These are phyloP conservation scores for Zaprionus davidi DNA, from an alignment of 1,140 invertebrate genomes.

Conservation along the genomic window DNA sequence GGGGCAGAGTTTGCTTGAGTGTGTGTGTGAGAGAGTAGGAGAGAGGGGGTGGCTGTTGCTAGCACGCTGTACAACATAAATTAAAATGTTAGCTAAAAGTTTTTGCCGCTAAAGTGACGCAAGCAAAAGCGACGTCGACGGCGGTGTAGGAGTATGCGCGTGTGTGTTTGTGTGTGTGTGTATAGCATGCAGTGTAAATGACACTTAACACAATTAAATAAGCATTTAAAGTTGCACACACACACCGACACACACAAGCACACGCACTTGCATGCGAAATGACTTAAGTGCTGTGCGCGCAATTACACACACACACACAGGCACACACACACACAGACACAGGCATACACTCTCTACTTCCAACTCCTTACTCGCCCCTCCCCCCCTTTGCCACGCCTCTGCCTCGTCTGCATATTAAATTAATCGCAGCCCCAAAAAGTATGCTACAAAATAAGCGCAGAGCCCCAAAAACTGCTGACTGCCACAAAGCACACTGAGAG, in stretches of 20 bases:
- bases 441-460: slow-evolving; percentile 51
- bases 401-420: slow-evolving; percentile 65
- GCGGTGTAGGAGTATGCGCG: slow-evolving; percentile 14
- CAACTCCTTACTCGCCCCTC: background rate
- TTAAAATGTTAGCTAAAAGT: slow-evolving; percentile 81
- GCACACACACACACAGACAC: background rate
- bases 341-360: slow-evolving; percentile 14
- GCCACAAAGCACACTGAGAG: slow-evolving; percentile 24
- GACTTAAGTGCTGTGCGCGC: slow-evolving; percentile 54
- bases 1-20: background rate
- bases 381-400: background rate
- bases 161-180: slow-evolving; percentile 6
- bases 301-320: slow-evolving; percentile 46
- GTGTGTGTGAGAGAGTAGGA: background rate
- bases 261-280: slow-evolving; percentile 23
- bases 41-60: slow-evolving; percentile 7
- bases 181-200: slow-evolving; percentile 64
- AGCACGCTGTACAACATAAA: slow-evolving; percentile 63
- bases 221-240: slow-evolving; percentile 74
- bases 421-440: slow-evolving; percentile 73
- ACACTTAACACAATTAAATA: slow-evolving; percentile 83
- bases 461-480: slow-evolving; percentile 48
- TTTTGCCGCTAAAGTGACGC: slow-evolving; percentile 72
- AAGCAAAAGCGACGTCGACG: slow-evolving; percentile 17
- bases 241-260: slow-evolving; percentile 14